Conservation (phyloP, 2,797 vertebrate genomes). For the Premnoplex brunnescens region DNA sequence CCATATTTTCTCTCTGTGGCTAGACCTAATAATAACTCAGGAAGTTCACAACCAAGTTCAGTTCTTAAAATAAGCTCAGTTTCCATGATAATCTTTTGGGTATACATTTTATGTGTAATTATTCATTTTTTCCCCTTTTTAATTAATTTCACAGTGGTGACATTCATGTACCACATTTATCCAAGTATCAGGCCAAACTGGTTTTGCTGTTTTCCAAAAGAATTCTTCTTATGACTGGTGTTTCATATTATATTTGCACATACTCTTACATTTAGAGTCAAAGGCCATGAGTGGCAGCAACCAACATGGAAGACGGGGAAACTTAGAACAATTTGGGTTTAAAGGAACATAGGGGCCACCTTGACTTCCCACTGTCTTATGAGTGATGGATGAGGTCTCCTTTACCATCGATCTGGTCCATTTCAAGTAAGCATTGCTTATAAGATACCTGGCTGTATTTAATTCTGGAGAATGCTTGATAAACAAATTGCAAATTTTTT, state of each 20-base stretch:
- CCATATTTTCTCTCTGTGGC: background rate
- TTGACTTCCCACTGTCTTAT: background rate
- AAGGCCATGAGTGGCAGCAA: background rate
- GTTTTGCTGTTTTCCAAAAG: background rate
- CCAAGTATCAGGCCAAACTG: background rate
- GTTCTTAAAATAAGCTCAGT: constrained; percentile 33
- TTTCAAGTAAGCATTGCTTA: background rate
- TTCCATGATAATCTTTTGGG: constrained; percentile 18
- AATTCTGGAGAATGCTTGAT: background rate
- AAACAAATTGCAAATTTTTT: background rate
- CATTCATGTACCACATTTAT: background rate
- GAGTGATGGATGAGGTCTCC: rapidly evolving
- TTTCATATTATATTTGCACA: background rate
- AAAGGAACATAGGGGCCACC: background rate
- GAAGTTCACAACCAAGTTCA: constrained; percentile 19
- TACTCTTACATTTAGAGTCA: background rate
- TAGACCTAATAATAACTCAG: constrained; percentile 40
- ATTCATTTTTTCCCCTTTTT: background rate
- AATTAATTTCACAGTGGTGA: background rate
- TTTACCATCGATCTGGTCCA: background rate
- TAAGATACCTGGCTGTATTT: background rate
- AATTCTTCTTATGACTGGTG: background rate
- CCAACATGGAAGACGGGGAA: background rate
- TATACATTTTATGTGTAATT: constrained; percentile 11
- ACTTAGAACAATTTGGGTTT: rapidly evolving